A percentile compares a stretch with the other conserved stretches of the same genome.
These are phyloP conservation scores for Crepidodera aurea DNA, from an alignment of 2,888 invertebrate genomes.

Conservation along the genomic window DNA sequence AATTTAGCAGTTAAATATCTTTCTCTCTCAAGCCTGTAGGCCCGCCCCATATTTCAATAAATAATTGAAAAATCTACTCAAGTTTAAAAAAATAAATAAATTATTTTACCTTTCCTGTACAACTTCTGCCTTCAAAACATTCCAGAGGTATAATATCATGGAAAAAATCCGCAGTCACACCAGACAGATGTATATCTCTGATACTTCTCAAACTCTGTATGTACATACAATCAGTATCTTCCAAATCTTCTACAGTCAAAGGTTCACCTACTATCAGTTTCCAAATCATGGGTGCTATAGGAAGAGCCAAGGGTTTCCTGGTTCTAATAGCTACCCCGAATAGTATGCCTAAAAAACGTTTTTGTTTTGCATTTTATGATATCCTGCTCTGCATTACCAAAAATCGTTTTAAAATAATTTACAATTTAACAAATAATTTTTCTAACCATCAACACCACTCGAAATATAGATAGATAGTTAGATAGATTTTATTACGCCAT, in stretches of 20 bases:
- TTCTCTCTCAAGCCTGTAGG: too few relatives aligned
- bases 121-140: slow-evolving; percentile 69
- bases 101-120: slow-evolving; percentile 63
- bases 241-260: slow-evolving; percentile 68
- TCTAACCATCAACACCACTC: too few relatives aligned
- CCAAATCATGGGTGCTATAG: slow-evolving; percentile 70
- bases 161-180: slow-evolving; percentile 67
- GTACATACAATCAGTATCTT: slow-evolving; percentile 68
- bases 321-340: slow-evolving; percentile 72
- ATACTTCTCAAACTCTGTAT: slow-evolving; percentile 68
- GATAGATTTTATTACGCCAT: too few relatives aligned
- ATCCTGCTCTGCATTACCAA: too few relatives aligned
- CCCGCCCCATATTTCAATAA: too few relatives aligned
- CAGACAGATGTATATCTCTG: slow-evolving; percentile 67
- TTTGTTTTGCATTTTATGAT: too few relatives aligned
- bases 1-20: too few relatives aligned
- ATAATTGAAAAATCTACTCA: too few relatives aligned
- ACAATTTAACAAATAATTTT: too few relatives aligned
- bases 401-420: too few relatives aligned
- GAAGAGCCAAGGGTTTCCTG: slow-evolving; percentile 71
- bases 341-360: slow-evolving; percentile 64
- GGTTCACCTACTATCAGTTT: slow-evolving; percentile 69
- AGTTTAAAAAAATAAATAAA: background rate
- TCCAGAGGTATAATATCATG: slow-evolving; percentile 71
- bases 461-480: too few relatives aligned